Percentiles rank a stretch among this genome's conserved stretches.
These are phyloP conservation scores for Indicator indicator DNA, from an alignment of 2,113 vertebrate genomes.

Conservation along the genomic window DNA sequence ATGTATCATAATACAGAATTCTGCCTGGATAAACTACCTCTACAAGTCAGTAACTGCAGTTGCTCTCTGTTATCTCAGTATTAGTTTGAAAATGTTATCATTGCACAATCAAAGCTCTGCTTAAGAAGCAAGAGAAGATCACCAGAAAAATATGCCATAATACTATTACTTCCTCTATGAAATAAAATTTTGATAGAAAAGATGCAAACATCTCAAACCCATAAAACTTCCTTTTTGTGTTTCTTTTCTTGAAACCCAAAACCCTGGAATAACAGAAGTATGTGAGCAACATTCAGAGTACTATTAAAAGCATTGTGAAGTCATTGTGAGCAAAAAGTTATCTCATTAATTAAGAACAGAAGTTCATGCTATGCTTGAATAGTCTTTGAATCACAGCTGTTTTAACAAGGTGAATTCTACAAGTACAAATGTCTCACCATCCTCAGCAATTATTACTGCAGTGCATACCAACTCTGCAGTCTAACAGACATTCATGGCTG, in stretches of 20 bases:
- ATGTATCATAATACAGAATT: rapidly evolving
- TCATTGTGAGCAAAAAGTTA: background rate
- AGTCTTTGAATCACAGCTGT: background rate
- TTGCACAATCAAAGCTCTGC: background rate
- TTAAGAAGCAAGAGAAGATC: background rate
- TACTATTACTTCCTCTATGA: background rate
- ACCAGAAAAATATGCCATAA: background rate
- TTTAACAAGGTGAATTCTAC: background rate
- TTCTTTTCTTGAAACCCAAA: background rate
- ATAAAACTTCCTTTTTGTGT: background rate
- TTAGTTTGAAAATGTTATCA: background rate
- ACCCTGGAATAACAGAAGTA: background rate
- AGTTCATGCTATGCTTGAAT: background rate
- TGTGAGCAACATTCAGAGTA: background rate
- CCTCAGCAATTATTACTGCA: background rate
- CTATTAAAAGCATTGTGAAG: background rate
- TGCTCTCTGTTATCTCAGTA: background rate
- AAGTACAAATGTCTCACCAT: background rate
- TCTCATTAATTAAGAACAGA: background rate
- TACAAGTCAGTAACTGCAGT: background rate
- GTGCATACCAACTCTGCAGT: background rate
- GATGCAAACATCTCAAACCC: background rate
- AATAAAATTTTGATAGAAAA: background rate
- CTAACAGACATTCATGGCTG: background rate
- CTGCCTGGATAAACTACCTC: background rate